Base-by-base conservation (phyloP, 2,797 vertebrate species). In the Poecilia picta region DNA sequence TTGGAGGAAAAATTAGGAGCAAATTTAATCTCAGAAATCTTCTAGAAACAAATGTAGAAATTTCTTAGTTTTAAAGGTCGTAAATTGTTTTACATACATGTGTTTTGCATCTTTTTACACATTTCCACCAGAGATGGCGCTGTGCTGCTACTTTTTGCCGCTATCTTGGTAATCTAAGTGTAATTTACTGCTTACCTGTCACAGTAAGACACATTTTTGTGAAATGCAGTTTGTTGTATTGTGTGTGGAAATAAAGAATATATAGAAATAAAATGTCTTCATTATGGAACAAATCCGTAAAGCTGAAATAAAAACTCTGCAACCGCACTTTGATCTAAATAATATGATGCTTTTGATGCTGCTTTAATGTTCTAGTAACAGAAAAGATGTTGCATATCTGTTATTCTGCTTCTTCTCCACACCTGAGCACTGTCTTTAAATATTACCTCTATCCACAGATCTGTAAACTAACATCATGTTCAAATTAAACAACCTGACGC, bases 381-480 rank as follows among this genome's bases (percentile, higher is more conserved):
- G 31, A 39, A 41, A 41, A 41, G 4, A 0, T 62, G 25, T 46
- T 81, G 5, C 45, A 20, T 33, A 46, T 25, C 75, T 64, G 12
- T 73, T 41, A 25, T 8, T 73, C 13, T 47, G 1, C 74, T 20
- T 39, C 2, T 1, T n/a, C 39, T 77, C 75, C 13, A 47, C 36
- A 25, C 3, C 8, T 28, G 55, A 45, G 41, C 11, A 20, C 72
- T 76, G 53, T 6, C 12, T 68, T 36, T 10, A 66, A 80, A 66
- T 31, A 6, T 12, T 12, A 51, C 16, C 23, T 55, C 4, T 4
- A 36, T 80, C 4, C n/a, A 82, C 72, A 75, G 25, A 79, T 4
- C 45, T n/a, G 18, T 59, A 70, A 74, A 75, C 88, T 81, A 78
- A 89, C 83, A 71, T 77, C 75, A 6, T 78, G 18, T 46, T 79